Conservation (phyloP, 2,113 vertebrate species). For the Willisornis vidua region DNA sequence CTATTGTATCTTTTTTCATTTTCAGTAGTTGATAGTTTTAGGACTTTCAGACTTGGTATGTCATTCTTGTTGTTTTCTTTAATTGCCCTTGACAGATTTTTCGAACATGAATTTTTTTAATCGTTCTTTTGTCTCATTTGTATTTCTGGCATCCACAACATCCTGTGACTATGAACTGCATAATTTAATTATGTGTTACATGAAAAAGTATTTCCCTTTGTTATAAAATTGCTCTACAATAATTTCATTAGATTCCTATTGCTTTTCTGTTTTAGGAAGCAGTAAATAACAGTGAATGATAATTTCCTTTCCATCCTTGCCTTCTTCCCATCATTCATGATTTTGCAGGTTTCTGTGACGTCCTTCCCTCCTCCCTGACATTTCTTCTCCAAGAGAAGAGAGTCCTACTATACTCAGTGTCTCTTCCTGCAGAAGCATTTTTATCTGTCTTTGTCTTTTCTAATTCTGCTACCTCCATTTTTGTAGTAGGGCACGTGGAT, state of each 20-base stretch:
- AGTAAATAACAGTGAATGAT: constrained; percentile 14
- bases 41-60: background rate
- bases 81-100: background rate
- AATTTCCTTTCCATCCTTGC: background rate
- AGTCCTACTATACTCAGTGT: background rate
- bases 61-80: background rate
- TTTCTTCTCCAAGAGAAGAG: background rate
- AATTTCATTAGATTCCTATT: constrained; percentile 41
- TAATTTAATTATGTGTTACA: background rate
- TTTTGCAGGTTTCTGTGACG: background rate
- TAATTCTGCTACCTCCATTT: background rate
- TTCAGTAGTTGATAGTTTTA: background rate
- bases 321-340: background rate
- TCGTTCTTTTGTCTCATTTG: background rate
- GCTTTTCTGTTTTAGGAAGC: constrained; percentile 13
- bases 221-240: constrained; percentile 43
- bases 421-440: background rate
- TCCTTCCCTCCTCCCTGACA: background rate
- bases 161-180: background rate
- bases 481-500: fast-evolving
- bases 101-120: background rate
- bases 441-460: background rate
- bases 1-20: background rate
- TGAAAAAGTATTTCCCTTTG: constrained; percentile 53
- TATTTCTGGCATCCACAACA: constrained; percentile 46